Evolutionary conservation across 2,888 invertebrate genomes (phyloP).

Genomic region (Tuberolachnus salignus): DNA sequence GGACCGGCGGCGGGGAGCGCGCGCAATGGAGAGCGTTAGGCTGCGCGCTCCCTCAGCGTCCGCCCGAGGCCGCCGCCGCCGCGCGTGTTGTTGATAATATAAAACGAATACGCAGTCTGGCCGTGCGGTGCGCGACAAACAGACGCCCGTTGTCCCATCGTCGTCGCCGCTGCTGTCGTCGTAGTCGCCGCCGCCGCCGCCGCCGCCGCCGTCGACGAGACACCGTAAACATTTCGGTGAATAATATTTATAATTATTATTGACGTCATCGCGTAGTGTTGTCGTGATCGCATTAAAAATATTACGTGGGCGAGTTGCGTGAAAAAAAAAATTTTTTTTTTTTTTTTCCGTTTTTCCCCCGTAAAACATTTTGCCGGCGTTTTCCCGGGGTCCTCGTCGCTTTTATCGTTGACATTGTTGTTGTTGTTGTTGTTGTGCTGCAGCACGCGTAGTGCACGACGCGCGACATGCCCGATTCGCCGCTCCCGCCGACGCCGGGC

Average conservation of each 20-base stretch:
- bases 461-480: slow-evolving; percentile 39
- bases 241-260: too few species aligned
- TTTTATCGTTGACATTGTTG: background rate
- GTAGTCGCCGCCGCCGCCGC: background rate
- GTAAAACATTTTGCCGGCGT: background rate
- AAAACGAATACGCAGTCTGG: slow-evolving; percentile 56
- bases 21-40: slow-evolving; percentile 13
- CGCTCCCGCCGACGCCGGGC: background rate
- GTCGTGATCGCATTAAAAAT: too few species aligned
- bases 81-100: slow-evolving; percentile 55
- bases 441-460: background rate
- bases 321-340: background rate
- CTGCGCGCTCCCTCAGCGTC: slow-evolving; percentile 47
- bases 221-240: background rate
- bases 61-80: slow-evolving; percentile 42
- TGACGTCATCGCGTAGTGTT: background rate
- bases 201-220: slow-evolving; percentile 9
- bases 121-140: slow-evolving; percentile 56
- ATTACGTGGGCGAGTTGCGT: background rate
- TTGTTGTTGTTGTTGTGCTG: background rate
- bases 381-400: background rate
- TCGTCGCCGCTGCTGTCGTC: background rate
- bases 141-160: slow-evolving; percentile 51
- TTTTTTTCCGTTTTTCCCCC: background rate
- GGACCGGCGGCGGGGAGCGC: background rate